Evolutionary conservation across 2,888 invertebrate species (phyloP).

Genomic region (Marronus borbonicus): DNA sequence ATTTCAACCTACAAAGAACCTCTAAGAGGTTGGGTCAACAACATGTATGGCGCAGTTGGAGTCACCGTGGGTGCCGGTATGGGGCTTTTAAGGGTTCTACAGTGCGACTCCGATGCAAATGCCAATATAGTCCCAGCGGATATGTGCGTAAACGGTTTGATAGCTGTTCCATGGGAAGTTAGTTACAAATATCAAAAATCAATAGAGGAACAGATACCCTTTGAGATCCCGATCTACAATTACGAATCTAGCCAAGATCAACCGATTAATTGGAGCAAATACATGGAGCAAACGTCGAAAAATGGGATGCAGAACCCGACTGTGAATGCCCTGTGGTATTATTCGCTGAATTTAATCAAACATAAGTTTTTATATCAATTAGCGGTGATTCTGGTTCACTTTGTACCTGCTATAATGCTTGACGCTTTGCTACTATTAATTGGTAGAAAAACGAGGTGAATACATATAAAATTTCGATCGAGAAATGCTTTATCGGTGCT

Average conservation of each 20-base stretch:
- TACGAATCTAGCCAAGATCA: conserved; percentile 89
- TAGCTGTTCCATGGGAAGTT: conserved; percentile 82
- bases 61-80: conserved; percentile 78
- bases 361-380: conserved; percentile 75
- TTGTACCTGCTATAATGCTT: conserved; percentile 77
- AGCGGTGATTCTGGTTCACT: conserved; percentile 78
- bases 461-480: neutral
- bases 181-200: conserved; percentile 8
- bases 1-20: conserved; percentile 82
- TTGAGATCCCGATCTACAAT: conserved; percentile 84
- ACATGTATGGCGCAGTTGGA: conserved; percentile 91
- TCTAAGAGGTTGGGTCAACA: conserved; percentile 90
- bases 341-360: conserved; percentile 77
- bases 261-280: conserved; percentile 85
- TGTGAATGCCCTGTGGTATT: conserved; percentile 80
- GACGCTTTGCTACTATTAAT: conserved; percentile 73
- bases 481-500: neutral
- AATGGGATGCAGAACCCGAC: conserved; percentile 76
- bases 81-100: conserved; percentile 76
- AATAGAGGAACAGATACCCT: neutral
- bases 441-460: conserved; percentile 77
- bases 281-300: conserved; percentile 74
- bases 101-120: conserved; percentile 71
- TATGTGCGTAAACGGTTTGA: conserved; percentile 84
- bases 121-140: conserved; percentile 85